Conservation (phyloP, 1,140 invertebrate genomes). For the Philopotamus ludificatus region DNA sequence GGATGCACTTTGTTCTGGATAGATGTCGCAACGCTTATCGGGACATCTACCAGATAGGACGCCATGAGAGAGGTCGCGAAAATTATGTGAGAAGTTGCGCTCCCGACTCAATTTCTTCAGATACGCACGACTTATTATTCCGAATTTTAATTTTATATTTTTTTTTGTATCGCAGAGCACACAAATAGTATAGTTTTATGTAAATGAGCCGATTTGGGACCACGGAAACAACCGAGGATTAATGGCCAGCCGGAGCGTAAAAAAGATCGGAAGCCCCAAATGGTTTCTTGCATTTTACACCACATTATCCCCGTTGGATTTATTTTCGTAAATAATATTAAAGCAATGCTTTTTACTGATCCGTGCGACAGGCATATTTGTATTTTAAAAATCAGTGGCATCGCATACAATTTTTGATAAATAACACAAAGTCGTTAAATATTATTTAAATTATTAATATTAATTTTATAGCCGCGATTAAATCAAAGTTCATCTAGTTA, state of each 20-base stretch:
- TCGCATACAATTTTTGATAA: too few relatives aligned
- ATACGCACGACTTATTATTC: too few relatives aligned
- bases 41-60: constrained; percentile 9
- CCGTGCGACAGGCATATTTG: neutral
- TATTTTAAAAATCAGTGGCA: neutral
- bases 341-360: constrained; percentile 2
- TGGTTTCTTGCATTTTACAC: constrained; percentile 40
- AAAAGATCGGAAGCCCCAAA: constrained; percentile 35
- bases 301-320: constrained; percentile 31
- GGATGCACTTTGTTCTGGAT: constrained; percentile 10
- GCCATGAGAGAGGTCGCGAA: constrained; percentile 13
- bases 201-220: constrained; percentile 19
- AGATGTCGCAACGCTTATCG: constrained; percentile 10
- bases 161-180: neutral
- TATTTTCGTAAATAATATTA: constrained; percentile 37
- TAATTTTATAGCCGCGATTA: too few relatives aligned
- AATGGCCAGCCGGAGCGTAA: constrained; percentile 27
- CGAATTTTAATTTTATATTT: too few relatives aligned
- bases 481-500: too few relatives aligned
- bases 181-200: constrained; percentile 19
- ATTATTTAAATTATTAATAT: too few relatives aligned
- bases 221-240: constrained; percentile 23
- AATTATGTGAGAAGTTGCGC: neutral
- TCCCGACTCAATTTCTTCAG: too few relatives aligned
- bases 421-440: too few relatives aligned